Percentiles rank a stretch among this genome's conserved stretches.
phyloP scores from a whole-genome alignment of 2,888 invertebrate species.

The Hylaea fasciaria region DNA sequence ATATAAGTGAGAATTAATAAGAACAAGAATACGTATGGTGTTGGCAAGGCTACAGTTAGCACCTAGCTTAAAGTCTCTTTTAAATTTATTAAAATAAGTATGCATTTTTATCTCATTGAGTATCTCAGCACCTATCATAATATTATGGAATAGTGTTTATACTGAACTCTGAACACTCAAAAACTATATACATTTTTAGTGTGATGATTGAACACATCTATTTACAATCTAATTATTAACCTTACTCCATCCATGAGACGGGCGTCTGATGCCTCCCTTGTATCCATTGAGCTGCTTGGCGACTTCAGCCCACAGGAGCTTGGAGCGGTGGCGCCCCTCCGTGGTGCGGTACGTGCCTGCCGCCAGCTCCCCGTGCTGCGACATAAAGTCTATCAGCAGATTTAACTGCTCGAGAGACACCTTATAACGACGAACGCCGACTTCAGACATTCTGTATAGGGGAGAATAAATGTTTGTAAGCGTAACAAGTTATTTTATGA shows the following conservation, averaged over 20 bases:
- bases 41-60: no score
- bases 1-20: no score
- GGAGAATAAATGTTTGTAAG: neutral
- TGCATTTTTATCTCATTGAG: no score
- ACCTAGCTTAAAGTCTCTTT: no score
- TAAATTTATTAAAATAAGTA: no score
- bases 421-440: constrained; percentile 22
- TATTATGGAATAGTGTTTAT: no score
- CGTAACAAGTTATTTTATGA: no score
- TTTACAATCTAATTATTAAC: constrained; percentile 42
- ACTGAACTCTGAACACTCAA: no score
- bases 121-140: no score
- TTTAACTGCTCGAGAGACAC: constrained; percentile 68
- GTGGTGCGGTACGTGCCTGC: constrained; percentile 59
- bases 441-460: constrained; percentile 42
- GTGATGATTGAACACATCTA: no score
- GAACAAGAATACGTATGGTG: no score
- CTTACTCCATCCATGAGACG: constrained; percentile 71
- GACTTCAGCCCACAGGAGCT: constrained; percentile 65
- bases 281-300: constrained; percentile 59
- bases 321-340: constrained; percentile 65
- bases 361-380: constrained; percentile 67
- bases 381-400: constrained; percentile 69
- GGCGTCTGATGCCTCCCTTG: constrained; percentile 59
- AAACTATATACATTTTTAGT: no score